Evolutionary conservation across 2,888 invertebrate species (phyloP).

Genomic region (Monochamus alternatus): DNA sequence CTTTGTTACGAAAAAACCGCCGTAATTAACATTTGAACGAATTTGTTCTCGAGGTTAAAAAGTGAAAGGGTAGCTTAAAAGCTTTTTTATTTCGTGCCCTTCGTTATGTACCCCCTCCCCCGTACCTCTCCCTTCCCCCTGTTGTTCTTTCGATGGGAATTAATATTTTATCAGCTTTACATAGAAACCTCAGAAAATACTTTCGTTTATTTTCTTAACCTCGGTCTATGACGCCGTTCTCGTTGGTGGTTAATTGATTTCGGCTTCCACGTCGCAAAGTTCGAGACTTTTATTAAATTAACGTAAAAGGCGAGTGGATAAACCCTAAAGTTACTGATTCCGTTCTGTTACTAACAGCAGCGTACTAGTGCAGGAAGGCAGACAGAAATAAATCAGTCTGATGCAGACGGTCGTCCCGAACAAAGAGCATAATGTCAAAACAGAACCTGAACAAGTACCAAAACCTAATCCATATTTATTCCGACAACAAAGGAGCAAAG

Average conservation of each 20-base stretch:
- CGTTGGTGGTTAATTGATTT: conserved; percentile 15
- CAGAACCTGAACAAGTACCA: background rate
- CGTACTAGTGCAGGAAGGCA: conserved; percentile 1
- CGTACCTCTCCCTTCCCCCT: no score
- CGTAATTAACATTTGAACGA: no score
- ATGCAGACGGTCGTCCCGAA: background rate
- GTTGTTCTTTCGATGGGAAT: background rate
- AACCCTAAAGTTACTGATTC: conserved; percentile 11
- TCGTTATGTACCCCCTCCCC: no score
- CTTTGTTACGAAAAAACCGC: no score
- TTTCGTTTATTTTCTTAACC: conserved; percentile 1
- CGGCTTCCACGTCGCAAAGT: conserved; percentile 5
- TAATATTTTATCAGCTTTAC: background rate
- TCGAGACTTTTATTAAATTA: conserved; percentile 18
- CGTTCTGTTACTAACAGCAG: background rate
- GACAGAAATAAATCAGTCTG: background rate
- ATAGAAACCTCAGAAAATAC: background rate
- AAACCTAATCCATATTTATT: background rate
- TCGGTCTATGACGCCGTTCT: background rate
- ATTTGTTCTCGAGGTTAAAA: no score
- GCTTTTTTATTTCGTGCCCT: no score
- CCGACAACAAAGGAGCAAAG: background rate
- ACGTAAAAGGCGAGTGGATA: conserved; percentile 8
- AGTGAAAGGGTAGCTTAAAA: no score
- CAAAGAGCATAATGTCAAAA: background rate